A percentile compares a stretch with the other conserved stretches of the same genome.
Conservation (phyloP, 2,113 vertebrate species). For the Zosterops pallidus region DNA sequence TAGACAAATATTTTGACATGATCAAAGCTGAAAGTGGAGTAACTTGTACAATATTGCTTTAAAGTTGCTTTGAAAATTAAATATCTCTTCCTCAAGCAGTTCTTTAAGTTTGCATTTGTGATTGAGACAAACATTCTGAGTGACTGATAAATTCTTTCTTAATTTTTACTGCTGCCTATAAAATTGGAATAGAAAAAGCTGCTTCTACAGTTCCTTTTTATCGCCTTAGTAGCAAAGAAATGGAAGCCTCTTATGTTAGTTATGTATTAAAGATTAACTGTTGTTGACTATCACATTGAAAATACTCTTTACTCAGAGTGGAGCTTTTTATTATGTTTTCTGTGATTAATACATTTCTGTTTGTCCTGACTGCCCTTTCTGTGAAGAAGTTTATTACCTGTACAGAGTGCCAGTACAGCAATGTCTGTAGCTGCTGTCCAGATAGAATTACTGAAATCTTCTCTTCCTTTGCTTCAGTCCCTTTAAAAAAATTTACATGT, state of each 20-base stretch:
- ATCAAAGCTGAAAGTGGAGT: not conserved
- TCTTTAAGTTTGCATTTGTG: not conserved
- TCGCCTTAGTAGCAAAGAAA: not conserved
- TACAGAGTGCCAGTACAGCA: not conserved
- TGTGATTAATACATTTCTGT: not conserved
- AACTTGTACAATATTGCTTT: not conserved
- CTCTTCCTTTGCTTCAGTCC: not conserved
- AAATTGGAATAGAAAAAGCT: not conserved
- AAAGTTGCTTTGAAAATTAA: not conserved
- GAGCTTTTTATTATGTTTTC: not conserved
- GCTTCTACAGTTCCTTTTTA: not conserved
- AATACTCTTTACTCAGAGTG: not conserved
- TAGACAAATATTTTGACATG: not conserved
- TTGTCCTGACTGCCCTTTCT: not conserved
- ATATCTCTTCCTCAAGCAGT: not conserved
- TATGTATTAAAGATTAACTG: not conserved
- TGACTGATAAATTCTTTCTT: not conserved
- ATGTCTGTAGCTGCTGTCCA: not conserved
- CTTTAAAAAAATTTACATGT: not conserved
- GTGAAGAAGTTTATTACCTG: not conserved
- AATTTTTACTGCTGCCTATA: not conserved
- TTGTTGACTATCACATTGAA: not conserved
- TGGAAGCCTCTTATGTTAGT: not conserved
- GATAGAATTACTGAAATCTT: not conserved
- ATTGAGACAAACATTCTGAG: not conserved